Evolutionary conservation across 2,888 invertebrate genomes (phyloP).

Genomic region (Cantharis lateralis): DNA sequence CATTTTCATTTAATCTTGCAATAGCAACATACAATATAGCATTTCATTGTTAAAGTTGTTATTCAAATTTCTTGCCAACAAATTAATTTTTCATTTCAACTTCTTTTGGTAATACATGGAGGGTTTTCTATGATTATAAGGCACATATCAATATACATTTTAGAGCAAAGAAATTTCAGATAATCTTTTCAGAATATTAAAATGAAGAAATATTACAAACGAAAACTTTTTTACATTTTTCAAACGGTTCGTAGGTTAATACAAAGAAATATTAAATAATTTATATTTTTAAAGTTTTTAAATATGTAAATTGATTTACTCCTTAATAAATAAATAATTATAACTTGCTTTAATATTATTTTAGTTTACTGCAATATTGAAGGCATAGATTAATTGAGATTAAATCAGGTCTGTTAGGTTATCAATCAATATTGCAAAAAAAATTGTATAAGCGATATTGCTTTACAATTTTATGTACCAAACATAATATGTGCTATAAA

Average conservation of each 20-base stretch:
- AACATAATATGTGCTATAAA: background rate
- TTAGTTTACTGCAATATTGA: background rate
- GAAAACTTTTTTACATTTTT: background rate
- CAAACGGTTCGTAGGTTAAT: background rate
- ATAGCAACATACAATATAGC: too few relatives aligned
- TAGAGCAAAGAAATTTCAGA: background rate
- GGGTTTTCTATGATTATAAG: background rate
- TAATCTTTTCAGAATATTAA: background rate
- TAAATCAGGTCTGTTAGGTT: conserved; percentile 10
- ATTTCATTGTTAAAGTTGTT: background rate
- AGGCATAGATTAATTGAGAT: conserved; percentile 14
- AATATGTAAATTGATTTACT: too few relatives aligned
- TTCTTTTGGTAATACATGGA: background rate
- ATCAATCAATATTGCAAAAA: conserved; percentile 14
- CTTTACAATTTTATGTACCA: background rate
- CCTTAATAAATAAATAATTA: too few relatives aligned
- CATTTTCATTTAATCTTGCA: too few relatives aligned
- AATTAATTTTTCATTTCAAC: background rate
- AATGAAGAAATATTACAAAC: background rate
- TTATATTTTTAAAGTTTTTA: too few relatives aligned
- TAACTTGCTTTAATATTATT: too few relatives aligned
- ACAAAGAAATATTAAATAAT: too few relatives aligned
- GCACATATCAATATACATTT: background rate
- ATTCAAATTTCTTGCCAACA: background rate
- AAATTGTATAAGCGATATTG: background rate